Evolutionary conservation across 2,888 invertebrate species (phyloP).

Genomic region (Isotomurus palustris): DNA sequence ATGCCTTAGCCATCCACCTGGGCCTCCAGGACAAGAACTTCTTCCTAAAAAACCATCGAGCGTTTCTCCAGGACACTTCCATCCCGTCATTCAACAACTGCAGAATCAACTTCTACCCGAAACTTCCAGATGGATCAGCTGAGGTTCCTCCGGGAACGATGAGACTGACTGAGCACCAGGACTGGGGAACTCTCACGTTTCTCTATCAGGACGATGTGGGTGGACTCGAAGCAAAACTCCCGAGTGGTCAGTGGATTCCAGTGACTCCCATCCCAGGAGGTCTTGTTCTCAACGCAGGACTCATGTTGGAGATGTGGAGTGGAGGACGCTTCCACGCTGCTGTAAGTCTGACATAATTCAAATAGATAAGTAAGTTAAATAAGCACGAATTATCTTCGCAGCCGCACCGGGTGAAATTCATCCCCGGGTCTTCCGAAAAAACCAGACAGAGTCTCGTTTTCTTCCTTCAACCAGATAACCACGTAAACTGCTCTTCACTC

Average conservation of each 20-base stretch:
- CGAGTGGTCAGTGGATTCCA: constrained; percentile 20
- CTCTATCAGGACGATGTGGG: constrained; percentile 20
- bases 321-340: constrained; percentile 24
- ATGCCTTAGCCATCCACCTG: constrained; percentile 15
- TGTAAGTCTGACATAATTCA: too few species aligned
- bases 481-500: too few species aligned
- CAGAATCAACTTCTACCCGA: constrained; percentile 19
- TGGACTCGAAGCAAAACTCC: constrained; percentile 20
- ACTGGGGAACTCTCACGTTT: constrained; percentile 20
- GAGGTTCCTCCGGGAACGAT: constrained; percentile 8
- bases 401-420: too few species aligned
- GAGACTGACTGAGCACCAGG: constrained; percentile 22
- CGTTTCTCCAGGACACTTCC: neutral
- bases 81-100: constrained; percentile 12
- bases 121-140: neutral
- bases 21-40: constrained; percentile 23
- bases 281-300: constrained; percentile 21
- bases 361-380: too few species aligned
- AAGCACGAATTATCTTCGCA: too few species aligned
- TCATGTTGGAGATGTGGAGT: constrained; percentile 25
- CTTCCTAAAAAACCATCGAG: constrained; percentile 15
- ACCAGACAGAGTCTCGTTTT: too few species aligned
- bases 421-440: too few species aligned
- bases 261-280: constrained; percentile 18
- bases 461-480: too few species aligned